A percentile compares a stretch with the other conserved stretches of the same genome.
Conservation (phyloP, 2,797 vertebrate genomes). For the Phoeniculus purpureus region DNA sequence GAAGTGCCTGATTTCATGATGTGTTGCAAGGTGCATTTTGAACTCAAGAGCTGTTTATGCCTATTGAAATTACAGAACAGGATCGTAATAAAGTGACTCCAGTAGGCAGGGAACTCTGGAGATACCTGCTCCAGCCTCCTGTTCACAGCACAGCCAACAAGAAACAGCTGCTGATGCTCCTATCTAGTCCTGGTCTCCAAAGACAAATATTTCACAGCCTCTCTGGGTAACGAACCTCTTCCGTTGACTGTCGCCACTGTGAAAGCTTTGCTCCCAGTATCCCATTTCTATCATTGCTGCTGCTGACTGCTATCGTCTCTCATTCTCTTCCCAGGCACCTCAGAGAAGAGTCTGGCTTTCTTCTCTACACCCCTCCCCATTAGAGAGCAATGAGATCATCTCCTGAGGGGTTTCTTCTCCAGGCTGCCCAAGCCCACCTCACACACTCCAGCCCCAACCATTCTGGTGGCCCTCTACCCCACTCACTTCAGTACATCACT, state of each 20-base stretch:
- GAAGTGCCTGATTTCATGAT: not conserved
- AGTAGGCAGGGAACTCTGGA: not conserved
- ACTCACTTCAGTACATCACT: not conserved
- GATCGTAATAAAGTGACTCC: not conserved
- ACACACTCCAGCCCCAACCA: not conserved
- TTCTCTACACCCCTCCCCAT: not conserved
- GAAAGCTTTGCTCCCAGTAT: not conserved
- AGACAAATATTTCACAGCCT: not conserved
- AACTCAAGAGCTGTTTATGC: not conserved
- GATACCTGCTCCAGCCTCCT: not conserved
- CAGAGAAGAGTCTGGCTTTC: not conserved
- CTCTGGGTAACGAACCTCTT: not conserved
- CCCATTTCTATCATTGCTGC: not conserved
- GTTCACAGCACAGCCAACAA: not conserved
- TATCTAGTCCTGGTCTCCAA: not conserved
- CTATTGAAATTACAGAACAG: not conserved
- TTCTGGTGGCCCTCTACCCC: not conserved
- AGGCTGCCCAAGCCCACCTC: not conserved
- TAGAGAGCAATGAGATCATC: not conserved
- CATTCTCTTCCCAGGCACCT: not conserved
- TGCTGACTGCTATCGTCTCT: not conserved
- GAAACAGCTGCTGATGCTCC: not conserved
- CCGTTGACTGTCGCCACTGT: fast-evolving
- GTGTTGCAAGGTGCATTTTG: not conserved
- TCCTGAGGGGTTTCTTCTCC: not conserved